Evolutionary conservation across 2,797 vertebrate genomes (phyloP).

Genomic region (Pteropus rufus): DNA sequence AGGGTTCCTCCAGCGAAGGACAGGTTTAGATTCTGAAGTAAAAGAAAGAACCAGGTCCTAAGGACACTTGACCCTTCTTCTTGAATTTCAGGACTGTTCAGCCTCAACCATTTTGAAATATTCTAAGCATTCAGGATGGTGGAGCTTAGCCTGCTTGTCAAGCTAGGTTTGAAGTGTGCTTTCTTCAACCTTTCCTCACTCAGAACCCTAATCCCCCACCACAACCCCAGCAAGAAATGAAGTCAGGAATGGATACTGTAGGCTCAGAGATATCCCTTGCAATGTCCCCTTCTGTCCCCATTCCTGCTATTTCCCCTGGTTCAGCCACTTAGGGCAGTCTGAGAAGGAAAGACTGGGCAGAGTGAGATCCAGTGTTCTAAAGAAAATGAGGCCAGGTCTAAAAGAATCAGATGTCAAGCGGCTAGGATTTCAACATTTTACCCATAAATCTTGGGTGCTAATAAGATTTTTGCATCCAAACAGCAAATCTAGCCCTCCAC

Average conservation of each 20-base stretch:
- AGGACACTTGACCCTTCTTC: not conserved
- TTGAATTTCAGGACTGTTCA: not conserved
- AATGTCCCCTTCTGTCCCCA: no score
- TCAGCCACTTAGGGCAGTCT: not conserved
- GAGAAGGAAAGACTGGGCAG: not conserved
- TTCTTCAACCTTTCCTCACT: not conserved
- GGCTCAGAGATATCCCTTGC: not conserved
- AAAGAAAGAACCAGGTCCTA: not conserved
- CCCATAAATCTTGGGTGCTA: not conserved
- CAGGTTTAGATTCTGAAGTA: not conserved
- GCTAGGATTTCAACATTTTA: conserved; percentile 48
- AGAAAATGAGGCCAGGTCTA: conserved; percentile 22
- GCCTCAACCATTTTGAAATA: not conserved
- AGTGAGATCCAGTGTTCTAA: not conserved
- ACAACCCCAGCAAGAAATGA: not conserved
- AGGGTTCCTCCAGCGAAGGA: not conserved
- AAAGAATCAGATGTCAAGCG: conserved; percentile 19
- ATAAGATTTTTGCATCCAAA: not conserved
- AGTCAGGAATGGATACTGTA: not conserved
- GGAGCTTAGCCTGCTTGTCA: not conserved
- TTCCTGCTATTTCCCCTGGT: not conserved
- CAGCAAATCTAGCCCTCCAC: not conserved
- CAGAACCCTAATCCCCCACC: not conserved
- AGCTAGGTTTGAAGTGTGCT: not conserved
- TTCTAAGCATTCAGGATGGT: not conserved